Conservation (phyloP, 92 coral and sea anemone genomes). For the Palythoa grandis region DNA sequence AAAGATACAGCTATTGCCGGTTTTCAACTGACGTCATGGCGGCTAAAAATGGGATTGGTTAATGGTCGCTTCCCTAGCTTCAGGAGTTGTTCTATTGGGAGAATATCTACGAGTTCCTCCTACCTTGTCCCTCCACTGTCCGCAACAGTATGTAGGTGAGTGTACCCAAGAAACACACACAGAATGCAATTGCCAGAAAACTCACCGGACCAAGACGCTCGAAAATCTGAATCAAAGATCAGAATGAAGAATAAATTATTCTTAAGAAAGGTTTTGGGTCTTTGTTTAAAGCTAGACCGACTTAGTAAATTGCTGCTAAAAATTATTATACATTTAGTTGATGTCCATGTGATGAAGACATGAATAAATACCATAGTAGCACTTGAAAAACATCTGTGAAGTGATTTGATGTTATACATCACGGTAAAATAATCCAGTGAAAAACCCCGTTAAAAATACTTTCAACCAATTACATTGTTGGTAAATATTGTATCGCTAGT, state of each 20-base stretch:
- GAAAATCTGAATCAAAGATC: constrained; percentile 68
- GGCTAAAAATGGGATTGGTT: no score
- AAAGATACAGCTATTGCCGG: no score
- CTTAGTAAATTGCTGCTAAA: not conserved
- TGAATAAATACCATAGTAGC: no score
- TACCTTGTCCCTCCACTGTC: constrained; percentile 81
- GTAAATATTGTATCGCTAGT: no score
- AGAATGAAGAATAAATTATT: not conserved
- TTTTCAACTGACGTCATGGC: no score
- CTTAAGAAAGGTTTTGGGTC: not conserved
- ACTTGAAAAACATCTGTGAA: no score
- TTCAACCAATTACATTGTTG: not conserved
- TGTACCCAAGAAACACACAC: constrained; percentile 88
- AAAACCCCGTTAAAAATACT: no score
- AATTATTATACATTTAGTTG: no score
- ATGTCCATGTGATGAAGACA: no score
- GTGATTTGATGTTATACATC: no score
- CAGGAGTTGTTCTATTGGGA: not conserved
- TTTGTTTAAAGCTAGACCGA: not conserved
- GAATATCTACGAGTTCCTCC: not conserved
- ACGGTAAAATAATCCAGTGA: not conserved
- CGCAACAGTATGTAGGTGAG: constrained; percentile 84
- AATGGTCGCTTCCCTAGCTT: no score
- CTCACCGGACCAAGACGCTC: constrained; percentile 95
- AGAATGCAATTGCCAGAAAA: constrained; percentile 90